Base-by-base conservation (phyloP, 2,113 vertebrate species). In the Pantherophis guttatus region DNA sequence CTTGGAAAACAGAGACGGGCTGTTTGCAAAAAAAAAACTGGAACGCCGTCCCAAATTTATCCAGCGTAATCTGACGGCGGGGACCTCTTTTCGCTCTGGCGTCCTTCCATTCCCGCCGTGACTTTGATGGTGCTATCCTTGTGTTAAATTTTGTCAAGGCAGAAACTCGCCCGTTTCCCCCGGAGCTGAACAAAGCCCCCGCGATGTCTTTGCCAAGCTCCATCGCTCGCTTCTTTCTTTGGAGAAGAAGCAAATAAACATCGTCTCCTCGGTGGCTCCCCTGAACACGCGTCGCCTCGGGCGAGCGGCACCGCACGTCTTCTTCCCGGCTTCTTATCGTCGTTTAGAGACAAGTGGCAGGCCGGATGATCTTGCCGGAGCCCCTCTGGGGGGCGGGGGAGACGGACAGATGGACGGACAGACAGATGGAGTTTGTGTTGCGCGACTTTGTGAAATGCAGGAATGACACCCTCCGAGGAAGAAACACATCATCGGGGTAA, bases 281-380 rank as follows among this genome's bases (percentile, higher is more conserved):
- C 94, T 95, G 95, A 94, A 93, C 39, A 95, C 94, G 97, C 54
- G 86, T 88, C 3, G 81, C 87, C 93, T 89, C 0, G 15, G 58
- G 91, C 87, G 57, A 57, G 17, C 5, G 55, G 55, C 19, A 7
- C 54, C 54, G 9, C 13, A 21, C 17, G 0, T 58, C 57, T 2
- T 1, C 6, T 23, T 23, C 57, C 21, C 87, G 93, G 0, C 89
- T 92, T 85, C 95, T 97, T 97, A 97, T 97, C 97, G 4, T 92
- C 88, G 96, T 97, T 97, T 97, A 94, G 19, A 95, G 19, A 95
- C 97, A 97, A 44, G 97, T 52, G 0, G 9, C 53, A 90, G 93
- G 91, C 70, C 44, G 9, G 0, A 87, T 29, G 55, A 7, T 87
- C 92, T 94, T 94, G 94, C 94, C 57, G 86, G 0, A 0, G 91